A percentile compares a stretch with the other conserved stretches of the same genome.
Conservation (phyloP, 2,113 vertebrate species). For the Zonotrichia leucophrys region DNA sequence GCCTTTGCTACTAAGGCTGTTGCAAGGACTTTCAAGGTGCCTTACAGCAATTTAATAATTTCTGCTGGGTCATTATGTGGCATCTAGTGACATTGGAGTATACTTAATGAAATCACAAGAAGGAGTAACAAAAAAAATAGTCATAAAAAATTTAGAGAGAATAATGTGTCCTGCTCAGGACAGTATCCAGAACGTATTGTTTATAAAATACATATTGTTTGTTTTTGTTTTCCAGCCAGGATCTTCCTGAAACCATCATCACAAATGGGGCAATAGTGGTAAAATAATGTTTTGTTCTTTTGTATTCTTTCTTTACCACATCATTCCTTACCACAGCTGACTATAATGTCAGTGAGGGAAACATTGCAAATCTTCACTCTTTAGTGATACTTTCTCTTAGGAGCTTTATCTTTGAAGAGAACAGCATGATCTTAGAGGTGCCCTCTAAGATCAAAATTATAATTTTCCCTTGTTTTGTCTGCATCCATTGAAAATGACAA, state of each 20-base stretch:
- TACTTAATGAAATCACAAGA: not conserved
- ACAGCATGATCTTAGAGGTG: not conserved
- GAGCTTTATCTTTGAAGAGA: not conserved
- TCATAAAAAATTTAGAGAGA: not conserved
- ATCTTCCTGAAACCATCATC: conserved; percentile 48
- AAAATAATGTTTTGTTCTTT: not conserved
- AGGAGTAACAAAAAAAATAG: not conserved
- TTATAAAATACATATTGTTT: not conserved
- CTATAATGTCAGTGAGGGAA: not conserved
- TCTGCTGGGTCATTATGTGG: not conserved
- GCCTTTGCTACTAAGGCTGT: not conserved
- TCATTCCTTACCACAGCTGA: not conserved
- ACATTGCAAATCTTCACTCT: not conserved
- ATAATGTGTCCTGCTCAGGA: not conserved
- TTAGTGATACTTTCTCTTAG: not conserved
- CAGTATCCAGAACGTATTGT: not conserved
- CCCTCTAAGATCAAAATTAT: not conserved
- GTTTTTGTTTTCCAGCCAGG: conserved; percentile 32
- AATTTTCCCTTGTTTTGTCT: not conserved
- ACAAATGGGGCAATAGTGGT: conserved; percentile 67
- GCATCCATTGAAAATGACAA: not conserved
- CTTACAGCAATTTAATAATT: not conserved
- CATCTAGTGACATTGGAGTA: not conserved
- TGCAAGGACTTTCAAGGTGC: not conserved
- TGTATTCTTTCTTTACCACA: not conserved